phyloP scores from a whole-genome alignment of 2,797 vertebrate species.

The Brachyrhaphis roseni region DNA sequence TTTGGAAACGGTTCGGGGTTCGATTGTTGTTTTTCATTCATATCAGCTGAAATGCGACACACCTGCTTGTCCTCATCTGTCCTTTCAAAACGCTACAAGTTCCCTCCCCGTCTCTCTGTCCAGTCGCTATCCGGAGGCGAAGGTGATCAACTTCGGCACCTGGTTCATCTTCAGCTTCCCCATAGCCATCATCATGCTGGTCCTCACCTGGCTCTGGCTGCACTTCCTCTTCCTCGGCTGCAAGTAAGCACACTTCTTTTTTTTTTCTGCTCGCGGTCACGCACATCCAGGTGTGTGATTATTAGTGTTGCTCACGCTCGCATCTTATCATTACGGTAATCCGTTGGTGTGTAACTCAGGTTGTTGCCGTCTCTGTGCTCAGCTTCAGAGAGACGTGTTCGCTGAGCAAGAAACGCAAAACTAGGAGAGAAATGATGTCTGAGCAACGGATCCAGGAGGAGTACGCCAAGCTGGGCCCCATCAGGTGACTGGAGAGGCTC shows the following conservation, averaged over 20 bases:
- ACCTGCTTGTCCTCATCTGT: background rate
- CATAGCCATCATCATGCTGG: constrained; percentile 93
- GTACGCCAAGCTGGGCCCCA: constrained; percentile 91
- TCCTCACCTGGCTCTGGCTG: constrained; percentile 97
- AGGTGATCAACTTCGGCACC: constrained; percentile 96
- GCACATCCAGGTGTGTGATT: constrained; percentile 20
- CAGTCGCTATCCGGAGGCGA: constrained; percentile 94
- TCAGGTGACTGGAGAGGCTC: constrained; percentile 78
- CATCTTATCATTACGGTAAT: constrained; percentile 55
- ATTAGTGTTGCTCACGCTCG: constrained; percentile 20
- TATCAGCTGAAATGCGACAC: background rate
- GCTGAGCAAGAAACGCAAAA: constrained; percentile 95
- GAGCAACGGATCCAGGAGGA: constrained; percentile 95
- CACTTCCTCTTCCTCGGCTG: constrained; percentile 96
- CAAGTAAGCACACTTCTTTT: constrained; percentile 86
- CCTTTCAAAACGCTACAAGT: background rate
- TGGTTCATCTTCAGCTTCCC: constrained; percentile 99
- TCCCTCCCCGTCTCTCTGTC: background rate
- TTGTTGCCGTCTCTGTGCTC: constrained; percentile 37
- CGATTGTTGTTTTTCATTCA: constrained; percentile 1
- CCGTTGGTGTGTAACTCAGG: constrained; percentile 19
- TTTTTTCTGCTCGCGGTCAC: background rate
- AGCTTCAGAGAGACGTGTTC: constrained; percentile 98
- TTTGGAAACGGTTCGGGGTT: background rate
- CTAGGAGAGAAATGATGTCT: constrained; percentile 90